Evolutionary conservation across 1,140 invertebrate genomes (phyloP).

Genomic region (Leguminivora glycinivorella): DNA sequence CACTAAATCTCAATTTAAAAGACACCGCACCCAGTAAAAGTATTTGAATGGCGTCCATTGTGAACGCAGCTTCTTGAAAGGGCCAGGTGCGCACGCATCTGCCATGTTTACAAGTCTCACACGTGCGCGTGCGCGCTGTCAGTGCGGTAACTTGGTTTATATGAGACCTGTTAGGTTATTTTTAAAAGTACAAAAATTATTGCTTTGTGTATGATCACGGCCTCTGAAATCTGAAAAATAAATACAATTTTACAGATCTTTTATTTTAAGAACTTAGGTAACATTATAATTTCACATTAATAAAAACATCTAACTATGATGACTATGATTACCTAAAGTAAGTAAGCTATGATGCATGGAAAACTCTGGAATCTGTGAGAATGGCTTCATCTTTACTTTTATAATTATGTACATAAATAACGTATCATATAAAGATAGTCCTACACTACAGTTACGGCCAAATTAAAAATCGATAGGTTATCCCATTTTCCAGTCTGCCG

Average conservation of each 20-base stretch:
- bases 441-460: background rate
- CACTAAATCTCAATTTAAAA: background rate
- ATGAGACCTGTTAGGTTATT: background rate
- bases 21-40: background rate
- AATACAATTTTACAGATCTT: too few species aligned
- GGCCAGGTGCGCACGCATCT: slow-evolving; percentile 48
- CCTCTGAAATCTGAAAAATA: too few species aligned
- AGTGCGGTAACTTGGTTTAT: background rate
- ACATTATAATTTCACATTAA: too few species aligned
- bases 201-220: too few species aligned
- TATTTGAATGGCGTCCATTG: background rate
- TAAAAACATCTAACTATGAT: too few species aligned
- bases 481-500: slow-evolving; percentile 53
- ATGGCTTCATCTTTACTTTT: too few species aligned
- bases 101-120: slow-evolving; percentile 36
- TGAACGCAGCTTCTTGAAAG: slow-evolving; percentile 16
- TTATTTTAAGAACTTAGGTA: too few species aligned
- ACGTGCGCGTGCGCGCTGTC: slow-evolving; percentile 34
- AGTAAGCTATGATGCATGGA: too few species aligned
- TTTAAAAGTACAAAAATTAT: too few species aligned
- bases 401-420: too few species aligned
- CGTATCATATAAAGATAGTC: background rate
- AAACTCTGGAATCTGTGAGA: too few species aligned
- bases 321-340: too few species aligned
- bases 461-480: slow-evolving; percentile 50